Base-by-base conservation (phyloP, 2,113 vertebrate species). In the Pterocles orientalis region DNA sequence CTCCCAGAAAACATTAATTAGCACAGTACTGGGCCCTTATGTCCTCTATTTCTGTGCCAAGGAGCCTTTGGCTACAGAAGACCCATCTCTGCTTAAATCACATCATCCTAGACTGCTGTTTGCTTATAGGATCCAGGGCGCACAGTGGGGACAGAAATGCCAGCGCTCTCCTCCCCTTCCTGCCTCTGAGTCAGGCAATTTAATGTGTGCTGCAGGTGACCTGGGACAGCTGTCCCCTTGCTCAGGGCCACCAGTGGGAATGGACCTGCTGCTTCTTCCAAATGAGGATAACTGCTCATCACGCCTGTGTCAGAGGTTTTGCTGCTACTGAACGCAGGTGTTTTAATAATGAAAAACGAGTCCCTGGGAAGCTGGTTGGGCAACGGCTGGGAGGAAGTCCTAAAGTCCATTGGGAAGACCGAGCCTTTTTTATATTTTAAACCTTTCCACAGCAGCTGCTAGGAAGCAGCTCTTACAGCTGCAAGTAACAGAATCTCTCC, bases 401-500 rank as follows among this genome's bases (percentile, higher is more conserved):
- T 4, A 0, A 70, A 34, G 28, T 47, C 45, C 34, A 31, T 0
- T 0, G 1, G 29, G 51, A 71, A 29, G 39, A 43, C 43, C 12
- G 10, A 86, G 14, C 31, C 60, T 95, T 83, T 86, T 85, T 66
- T 28, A 31, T 34, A 45, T 77, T 92, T 87, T 26, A 85, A 93
- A 91, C 66, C 87, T 79, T 95, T 89, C 80, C 90, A 84, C 34
- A 64, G 77, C 80, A 93, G 86, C 83, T 92, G 93, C 86, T 89
- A 86, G 90, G 66, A 95, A 91, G 69, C 82, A 95, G 91, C 64
- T 95, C 90, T 84, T 90, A 80, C 57, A 94, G 88, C 86, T 88
- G 75, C 61, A 83, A 77, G 72, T 29, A 90, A 85, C 72, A 88
- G 47, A 93, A 62, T 73, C 77, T 41, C 81, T 94, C 93, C 77